A percentile compares a stretch with the other conserved stretches of the same genome.
Conservation (phyloP, 2,113 vertebrate species). For the Ceyx melanurus region DNA sequence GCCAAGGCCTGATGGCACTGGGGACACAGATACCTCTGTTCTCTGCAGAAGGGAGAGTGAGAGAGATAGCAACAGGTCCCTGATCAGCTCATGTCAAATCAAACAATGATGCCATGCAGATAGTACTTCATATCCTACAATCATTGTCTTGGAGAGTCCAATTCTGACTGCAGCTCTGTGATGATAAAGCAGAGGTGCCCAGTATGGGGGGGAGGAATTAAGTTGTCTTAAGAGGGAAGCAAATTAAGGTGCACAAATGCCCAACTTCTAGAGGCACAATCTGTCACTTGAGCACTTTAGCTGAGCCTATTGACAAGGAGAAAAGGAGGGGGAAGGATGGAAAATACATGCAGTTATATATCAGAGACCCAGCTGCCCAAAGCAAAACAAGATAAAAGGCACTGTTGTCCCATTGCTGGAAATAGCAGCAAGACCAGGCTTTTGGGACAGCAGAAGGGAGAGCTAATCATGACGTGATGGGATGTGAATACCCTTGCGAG, state of each 20-base stretch:
- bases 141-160: not conserved
- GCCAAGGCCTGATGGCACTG: not conserved
- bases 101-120: not conserved
- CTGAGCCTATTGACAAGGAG: not conserved
- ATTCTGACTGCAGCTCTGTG: not conserved
- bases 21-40: not conserved
- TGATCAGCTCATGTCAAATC: accelerated
- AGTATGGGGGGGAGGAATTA: not conserved
- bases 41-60: not conserved
- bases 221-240: not conserved
- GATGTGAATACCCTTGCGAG: not conserved
- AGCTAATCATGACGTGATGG: not conserved
- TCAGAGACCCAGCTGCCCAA: not conserved
- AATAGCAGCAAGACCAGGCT: not conserved
- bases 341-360: slow-evolving; percentile 5
- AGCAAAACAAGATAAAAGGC: slow-evolving; percentile 23
- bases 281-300: not conserved
- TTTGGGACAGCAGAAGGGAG: not conserved
- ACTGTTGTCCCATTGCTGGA: not conserved
- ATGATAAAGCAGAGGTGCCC: not conserved
- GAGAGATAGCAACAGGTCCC: not conserved
- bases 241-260: not conserved
- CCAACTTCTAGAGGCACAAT: not conserved
- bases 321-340: not conserved
- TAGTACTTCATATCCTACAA: not conserved